Conservation (phyloP, 2,113 vertebrate genomes). For the Brienomyrus brachyistius region DNA sequence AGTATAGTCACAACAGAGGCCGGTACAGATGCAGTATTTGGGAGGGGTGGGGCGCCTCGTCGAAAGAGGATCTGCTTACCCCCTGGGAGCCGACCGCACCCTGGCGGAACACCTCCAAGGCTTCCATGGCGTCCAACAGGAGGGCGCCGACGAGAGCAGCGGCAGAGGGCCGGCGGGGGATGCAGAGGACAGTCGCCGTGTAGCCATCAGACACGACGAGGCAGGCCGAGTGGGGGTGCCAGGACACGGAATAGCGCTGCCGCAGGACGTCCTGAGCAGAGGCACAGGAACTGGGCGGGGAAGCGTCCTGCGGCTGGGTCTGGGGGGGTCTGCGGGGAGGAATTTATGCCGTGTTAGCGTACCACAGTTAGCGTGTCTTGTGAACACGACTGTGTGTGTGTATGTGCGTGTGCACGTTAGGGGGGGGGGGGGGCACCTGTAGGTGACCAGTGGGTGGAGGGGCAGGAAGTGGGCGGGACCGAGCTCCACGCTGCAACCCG, state of each 20-base stretch:
- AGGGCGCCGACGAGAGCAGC: constrained; percentile 61
- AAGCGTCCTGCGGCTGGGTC: constrained; percentile 52
- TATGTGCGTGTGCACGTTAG: background rate
- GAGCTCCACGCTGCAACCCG: constrained; percentile 84
- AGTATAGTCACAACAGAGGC: background rate
- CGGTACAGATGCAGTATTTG: background rate
- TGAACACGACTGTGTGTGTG: background rate
- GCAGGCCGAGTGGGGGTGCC: constrained; percentile 75
- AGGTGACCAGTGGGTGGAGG: constrained; percentile 85
- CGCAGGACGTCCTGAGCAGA: constrained; percentile 73
- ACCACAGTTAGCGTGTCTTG: background rate
- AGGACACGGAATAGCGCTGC: constrained; percentile 83
- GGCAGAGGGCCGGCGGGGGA: constrained; percentile 60
- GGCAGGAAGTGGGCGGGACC: constrained; percentile 90
- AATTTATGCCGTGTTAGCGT: background rate
- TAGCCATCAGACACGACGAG: constrained; percentile 91
- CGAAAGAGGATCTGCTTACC: constrained; percentile 56
- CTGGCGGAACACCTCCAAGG: constrained; percentile 62
- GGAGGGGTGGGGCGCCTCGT: background rate
- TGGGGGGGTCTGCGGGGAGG: constrained; percentile 57
- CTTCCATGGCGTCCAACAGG: constrained; percentile 65
- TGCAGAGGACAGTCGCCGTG: constrained; percentile 75
- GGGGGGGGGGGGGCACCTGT: constrained; percentile 56
- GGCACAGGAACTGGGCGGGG: constrained; percentile 68
- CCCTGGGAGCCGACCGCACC: constrained; percentile 63